Conservation (phyloP, 2,797 vertebrate species). For the Diglossa cyanea region DNA sequence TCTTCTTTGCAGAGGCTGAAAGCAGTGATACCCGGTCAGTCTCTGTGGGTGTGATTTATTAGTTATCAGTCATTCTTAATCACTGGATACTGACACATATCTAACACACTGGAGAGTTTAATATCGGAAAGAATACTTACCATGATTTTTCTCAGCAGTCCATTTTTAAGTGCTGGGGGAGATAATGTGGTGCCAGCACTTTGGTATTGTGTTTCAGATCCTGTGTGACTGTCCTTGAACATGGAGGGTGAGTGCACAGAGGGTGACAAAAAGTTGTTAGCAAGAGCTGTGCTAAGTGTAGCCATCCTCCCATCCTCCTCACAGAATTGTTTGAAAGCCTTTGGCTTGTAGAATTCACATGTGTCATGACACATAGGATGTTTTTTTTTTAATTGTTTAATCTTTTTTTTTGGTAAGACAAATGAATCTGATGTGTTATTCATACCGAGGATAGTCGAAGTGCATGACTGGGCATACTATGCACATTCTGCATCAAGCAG, state of each 20-base stretch:
- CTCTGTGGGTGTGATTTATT: background rate
- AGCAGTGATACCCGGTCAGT: background rate
- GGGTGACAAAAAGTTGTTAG: background rate
- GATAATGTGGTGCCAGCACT: background rate
- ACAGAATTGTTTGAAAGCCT: background rate
- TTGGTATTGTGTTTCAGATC: background rate
- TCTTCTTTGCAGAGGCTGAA: background rate
- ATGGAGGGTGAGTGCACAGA: background rate
- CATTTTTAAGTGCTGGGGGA: conserved; percentile 2
- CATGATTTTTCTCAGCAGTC: conserved; percentile 16
- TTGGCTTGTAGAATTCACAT: background rate
- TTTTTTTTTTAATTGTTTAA: background rate
- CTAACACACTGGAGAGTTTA: conserved; percentile 24
- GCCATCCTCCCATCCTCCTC: background rate
- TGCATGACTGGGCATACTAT: background rate
- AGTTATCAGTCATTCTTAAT: conserved; percentile 52
- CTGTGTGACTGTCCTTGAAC: background rate
- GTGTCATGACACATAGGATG: background rate
- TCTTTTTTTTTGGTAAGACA: background rate
- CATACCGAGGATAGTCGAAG: background rate
- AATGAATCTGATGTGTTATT: background rate
- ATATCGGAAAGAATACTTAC: conserved; percentile 22
- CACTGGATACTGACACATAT: conserved; percentile 22
- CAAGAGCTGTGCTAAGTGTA: background rate
- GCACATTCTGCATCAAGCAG: background rate